phyloP scores from a whole-genome alignment of 2,113 vertebrate species.

The Hirundichthys speculiger region DNA sequence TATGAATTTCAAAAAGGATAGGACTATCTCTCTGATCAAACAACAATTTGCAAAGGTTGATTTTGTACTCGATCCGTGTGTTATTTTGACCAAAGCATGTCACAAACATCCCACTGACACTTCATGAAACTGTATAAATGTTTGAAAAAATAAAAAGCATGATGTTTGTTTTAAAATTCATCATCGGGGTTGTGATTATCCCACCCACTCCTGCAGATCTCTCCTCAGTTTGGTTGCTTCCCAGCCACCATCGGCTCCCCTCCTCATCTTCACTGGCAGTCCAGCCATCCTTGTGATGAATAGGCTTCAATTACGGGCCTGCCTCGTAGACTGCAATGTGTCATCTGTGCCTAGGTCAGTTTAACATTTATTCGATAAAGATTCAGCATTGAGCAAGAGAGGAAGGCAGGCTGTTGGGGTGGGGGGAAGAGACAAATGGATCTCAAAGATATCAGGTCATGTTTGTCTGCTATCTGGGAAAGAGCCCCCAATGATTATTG shows the following conservation, averaged over 20 bases:
- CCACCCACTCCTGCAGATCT: not conserved
- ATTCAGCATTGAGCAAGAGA: constrained; percentile 58
- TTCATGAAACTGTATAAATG: no score
- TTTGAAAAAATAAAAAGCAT: no score
- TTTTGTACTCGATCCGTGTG: no score
- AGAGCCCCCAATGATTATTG: constrained; percentile 57
- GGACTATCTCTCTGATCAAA: no score
- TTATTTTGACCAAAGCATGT: no score
- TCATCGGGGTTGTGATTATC: no score
- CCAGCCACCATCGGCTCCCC: constrained; percentile 11
- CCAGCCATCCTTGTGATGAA: constrained; percentile 68
- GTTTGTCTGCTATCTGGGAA: constrained; percentile 58
- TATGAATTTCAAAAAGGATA: no score
- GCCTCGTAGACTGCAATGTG: constrained; percentile 72
- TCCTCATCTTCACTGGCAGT: constrained; percentile 24
- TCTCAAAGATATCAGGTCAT: constrained; percentile 65
- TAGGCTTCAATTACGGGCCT: constrained; percentile 70
- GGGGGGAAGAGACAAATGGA: constrained; percentile 60
- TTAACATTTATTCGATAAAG: constrained; percentile 76
- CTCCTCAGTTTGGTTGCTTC: constrained; percentile 12
- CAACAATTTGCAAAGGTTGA: no score
- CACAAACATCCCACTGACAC: no score
- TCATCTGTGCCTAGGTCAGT: constrained; percentile 66
- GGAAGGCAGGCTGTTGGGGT: constrained; percentile 7
- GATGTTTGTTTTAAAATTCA: no score